Percentiles rank a stretch among this genome's conserved stretches.
phyloP scores from a whole-genome alignment of 2,888 invertebrate species.

The Cephus sareptanus region DNA sequence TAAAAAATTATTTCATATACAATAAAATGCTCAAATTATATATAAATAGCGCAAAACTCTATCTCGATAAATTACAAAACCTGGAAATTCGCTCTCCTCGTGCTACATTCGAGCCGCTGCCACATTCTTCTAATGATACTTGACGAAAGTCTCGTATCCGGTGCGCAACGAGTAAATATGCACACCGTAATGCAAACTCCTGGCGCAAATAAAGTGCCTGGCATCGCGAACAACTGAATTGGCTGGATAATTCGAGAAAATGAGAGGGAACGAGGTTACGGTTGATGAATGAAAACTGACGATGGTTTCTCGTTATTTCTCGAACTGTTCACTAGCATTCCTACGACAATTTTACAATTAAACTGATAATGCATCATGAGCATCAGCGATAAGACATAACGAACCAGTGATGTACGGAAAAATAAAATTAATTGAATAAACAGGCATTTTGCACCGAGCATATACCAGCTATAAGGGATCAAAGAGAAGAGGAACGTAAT shows the following conservation, averaged over 20 bases:
- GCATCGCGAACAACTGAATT: constrained; percentile 2
- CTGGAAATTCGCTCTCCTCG: not conserved
- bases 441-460: too few species aligned
- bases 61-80: not conserved
- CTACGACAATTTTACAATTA: not conserved
- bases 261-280: constrained; percentile 2
- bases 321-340: not conserved
- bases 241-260: not conserved
- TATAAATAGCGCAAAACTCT: not conserved
- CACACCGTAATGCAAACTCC: not conserved
- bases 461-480: not conserved
- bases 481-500: not conserved
- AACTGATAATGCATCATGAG: not conserved
- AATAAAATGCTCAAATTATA: not conserved
- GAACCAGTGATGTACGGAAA: not conserved
- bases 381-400: not conserved
- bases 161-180: not conserved
- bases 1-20: not conserved
- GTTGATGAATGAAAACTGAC: not conserved
- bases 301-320: not conserved
- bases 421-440: too few species aligned
- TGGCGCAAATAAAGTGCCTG: not conserved
- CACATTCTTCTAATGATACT: not conserved
- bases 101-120: not conserved
- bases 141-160: not conserved